Conservation (phyloP, 1,140 invertebrate species). For the Bradysia coprophila region DNA sequence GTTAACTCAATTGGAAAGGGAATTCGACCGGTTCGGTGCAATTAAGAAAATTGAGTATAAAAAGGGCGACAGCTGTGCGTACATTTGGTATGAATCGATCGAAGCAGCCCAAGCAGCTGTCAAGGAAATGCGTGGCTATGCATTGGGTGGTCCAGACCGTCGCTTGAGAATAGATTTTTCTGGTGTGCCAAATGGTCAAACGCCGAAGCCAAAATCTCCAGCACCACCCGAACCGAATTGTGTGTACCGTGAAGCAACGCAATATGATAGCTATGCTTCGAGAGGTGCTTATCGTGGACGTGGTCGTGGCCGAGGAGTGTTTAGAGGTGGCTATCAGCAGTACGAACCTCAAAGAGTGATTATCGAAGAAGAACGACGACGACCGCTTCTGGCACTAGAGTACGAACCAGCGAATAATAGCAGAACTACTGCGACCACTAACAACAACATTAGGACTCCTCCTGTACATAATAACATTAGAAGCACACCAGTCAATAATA, state of each 20-base stretch:
- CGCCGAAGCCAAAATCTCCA: slow-evolving; percentile 30
- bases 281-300: slow-evolving; percentile 25
- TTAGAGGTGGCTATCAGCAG: slow-evolving; percentile 33
- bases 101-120: slow-evolving; percentile 94
- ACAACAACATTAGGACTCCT: too few relatives aligned
- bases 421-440: too few relatives aligned
- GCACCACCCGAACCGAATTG: slow-evolving; percentile 28
- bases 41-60: slow-evolving; percentile 95
- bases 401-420: slow-evolving; percentile 36
- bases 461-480: slow-evolving; percentile 41
- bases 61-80: slow-evolving; percentile 83
- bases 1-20: slow-evolving; percentile 72
- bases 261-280: slow-evolving; percentile 11
- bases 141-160: slow-evolving; percentile 78
- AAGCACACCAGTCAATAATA: too few relatives aligned
- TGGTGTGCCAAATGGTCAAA: slow-evolving; percentile 48
- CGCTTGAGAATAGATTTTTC: slow-evolving; percentile 84
- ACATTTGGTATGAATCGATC: slow-evolving; percentile 91
- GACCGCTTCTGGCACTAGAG: slow-evolving; percentile 18
- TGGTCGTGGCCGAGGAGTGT: slow-evolving; percentile 36
- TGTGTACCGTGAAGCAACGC: slow-evolving; percentile 28
- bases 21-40: slow-evolving; percentile 97
- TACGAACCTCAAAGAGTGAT: slow-evolving; percentile 31
- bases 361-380: slow-evolving; percentile 43
- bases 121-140: slow-evolving; percentile 92